These are phyloP conservation scores for Delphinus delphis DNA, from an alignment of 2,113 vertebrate species.

Conservation along the genomic window DNA sequence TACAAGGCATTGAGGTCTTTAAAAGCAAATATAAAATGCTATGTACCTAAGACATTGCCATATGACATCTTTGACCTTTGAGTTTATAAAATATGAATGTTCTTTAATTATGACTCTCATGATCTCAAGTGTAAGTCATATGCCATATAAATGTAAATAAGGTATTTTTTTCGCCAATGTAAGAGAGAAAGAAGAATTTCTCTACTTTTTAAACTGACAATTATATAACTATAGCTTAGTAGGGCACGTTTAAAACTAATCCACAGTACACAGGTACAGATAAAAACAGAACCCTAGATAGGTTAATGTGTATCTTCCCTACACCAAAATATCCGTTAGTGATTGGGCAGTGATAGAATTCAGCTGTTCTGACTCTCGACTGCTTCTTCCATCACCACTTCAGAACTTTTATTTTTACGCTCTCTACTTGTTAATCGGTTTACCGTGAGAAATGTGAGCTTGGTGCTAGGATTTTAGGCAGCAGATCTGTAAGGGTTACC, in stretches of 20 bases:
- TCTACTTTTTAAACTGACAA: not conserved
- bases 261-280: not conserved
- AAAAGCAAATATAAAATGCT: not conserved
- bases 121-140: not conserved
- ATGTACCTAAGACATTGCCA: not conserved
- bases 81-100: not conserved
- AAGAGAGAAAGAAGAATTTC: not conserved
- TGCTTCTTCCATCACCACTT: not conserved
- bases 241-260: not conserved
- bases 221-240: conserved; percentile 18
- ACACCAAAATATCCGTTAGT: not conserved
- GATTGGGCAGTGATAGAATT: not conserved
- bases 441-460: not conserved
- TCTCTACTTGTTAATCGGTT: not conserved
- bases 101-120: not conserved
- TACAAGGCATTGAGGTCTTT: not conserved
- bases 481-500: accelerated
- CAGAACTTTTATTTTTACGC: not conserved
- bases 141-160: not conserved
- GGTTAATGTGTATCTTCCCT: not conserved
- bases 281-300: not conserved
- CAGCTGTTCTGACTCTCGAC: not conserved
- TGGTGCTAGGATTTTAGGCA: too few relatives aligned
- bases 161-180: not conserved
- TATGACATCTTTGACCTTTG: not conserved